Percentiles rank a stretch among this genome's conserved stretches.
Evolutionary conservation across 2,888 invertebrate species (phyloP).

Genomic region (Ypsolopha sequella): DNA sequence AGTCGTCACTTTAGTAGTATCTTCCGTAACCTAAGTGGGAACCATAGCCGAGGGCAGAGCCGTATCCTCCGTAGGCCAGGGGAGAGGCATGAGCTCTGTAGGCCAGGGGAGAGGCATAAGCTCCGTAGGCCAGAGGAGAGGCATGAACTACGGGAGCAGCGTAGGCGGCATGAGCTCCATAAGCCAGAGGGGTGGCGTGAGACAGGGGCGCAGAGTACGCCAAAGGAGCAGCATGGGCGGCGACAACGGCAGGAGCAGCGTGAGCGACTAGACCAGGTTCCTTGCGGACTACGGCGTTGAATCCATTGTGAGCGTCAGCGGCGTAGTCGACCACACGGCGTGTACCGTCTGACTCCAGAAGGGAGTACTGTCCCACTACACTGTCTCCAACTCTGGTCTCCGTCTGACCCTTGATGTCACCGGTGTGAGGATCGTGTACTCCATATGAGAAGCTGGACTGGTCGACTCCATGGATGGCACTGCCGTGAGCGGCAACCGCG

Average conservation of each 20-base stretch:
- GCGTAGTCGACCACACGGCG: constrained; percentile 73
- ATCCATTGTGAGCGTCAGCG: constrained; percentile 38
- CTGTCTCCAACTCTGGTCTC: constrained; percentile 74
- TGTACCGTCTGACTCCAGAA: constrained; percentile 72
- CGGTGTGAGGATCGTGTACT: constrained; percentile 60
- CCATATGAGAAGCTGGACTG: constrained; percentile 61
- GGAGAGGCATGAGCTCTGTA: background rate
- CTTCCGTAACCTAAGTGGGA: background rate
- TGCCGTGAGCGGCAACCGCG: constrained; percentile 53
- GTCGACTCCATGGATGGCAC: constrained; percentile 46
- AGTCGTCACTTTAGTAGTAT: background rate
- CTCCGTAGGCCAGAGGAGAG: constrained; percentile 8
- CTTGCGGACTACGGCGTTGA: constrained; percentile 42
- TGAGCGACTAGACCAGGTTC: constrained; percentile 21
- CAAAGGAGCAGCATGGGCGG: no score
- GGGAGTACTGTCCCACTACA: constrained; percentile 67
- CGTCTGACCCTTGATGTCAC: constrained; percentile 68
- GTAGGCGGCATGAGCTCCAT: constrained; percentile 6
- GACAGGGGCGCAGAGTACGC: no score
- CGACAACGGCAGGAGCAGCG: constrained; percentile 45
- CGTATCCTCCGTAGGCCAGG: constrained; percentile 3
- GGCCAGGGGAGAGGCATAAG: constrained; percentile 6
- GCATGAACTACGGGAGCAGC: constrained; percentile 16
- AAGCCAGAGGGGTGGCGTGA: no score
- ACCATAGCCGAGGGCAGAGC: background rate